phyloP scores from a whole-genome alignment of 2,113 vertebrate species.

The Myiozetetes cayanensis region DNA sequence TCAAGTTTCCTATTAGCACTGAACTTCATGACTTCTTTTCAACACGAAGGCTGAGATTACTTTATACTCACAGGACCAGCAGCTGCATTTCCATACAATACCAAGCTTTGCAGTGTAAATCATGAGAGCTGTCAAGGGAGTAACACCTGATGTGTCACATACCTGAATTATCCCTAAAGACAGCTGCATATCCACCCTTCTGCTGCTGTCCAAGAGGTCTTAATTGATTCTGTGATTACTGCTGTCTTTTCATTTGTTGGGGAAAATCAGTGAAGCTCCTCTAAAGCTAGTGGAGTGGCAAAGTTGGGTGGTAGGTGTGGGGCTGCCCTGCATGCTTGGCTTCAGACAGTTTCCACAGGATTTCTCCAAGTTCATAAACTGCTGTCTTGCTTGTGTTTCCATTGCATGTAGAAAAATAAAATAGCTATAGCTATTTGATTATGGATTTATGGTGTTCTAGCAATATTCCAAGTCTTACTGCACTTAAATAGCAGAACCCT shows the following conservation, averaged over 20 bases:
- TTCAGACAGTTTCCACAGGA: neutral
- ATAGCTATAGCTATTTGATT: neutral
- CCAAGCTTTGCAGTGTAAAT: neutral
- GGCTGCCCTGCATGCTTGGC: neutral
- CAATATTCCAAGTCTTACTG: neutral
- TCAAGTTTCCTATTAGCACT: neutral
- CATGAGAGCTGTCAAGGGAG: neutral
- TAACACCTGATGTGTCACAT: neutral
- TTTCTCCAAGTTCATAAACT: neutral
- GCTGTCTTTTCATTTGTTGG: neutral
- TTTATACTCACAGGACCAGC: neutral
- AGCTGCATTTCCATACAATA: neutral
- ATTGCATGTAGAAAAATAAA: neutral
- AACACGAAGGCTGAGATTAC: neutral
- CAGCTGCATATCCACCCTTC: neutral
- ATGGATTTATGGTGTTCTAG: neutral
- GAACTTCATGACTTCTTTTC: neutral
- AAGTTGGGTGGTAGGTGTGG: neutral
- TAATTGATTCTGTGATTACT: neutral
- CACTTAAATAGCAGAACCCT: neutral
- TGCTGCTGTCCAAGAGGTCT: neutral
- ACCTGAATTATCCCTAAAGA: neutral
- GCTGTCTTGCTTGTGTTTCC: neutral
- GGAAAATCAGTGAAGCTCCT: neutral
- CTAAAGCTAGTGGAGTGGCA: neutral